Conservation (phyloP, 2,113 vertebrate genomes). For the Quiscalus mexicanus region DNA sequence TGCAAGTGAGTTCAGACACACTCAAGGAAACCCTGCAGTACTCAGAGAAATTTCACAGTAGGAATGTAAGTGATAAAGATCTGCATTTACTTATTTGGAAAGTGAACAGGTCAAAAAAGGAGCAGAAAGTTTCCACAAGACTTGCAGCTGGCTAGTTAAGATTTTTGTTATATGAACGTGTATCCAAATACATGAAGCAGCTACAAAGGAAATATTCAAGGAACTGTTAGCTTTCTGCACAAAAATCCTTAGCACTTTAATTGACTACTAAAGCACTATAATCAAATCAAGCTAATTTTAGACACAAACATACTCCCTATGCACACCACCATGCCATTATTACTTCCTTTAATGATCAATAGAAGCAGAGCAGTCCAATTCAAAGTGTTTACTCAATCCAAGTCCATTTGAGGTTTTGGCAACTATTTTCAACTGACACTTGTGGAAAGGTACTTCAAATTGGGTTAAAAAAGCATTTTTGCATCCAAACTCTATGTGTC, state of each 20-base stretch:
- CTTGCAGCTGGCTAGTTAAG: not conserved
- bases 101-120: not conserved
- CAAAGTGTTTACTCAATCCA: not conserved
- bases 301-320: not conserved
- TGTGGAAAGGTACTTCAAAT: not conserved
- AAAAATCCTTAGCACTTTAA: not conserved
- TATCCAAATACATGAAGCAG: not conserved
- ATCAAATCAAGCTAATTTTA: not conserved
- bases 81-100: not conserved
- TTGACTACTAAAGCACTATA: not conserved
- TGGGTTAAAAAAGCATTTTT: not conserved
- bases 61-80: not conserved
- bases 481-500: too few relatives aligned
- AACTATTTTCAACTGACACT: not conserved
- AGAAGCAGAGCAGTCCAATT: not conserved
- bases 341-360: not conserved
- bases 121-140: slow-evolving; percentile 5
- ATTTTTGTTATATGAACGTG: not conserved
- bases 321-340: not conserved
- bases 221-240: not conserved
- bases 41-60: not conserved
- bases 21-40: not conserved
- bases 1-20: not conserved
- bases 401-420: not conserved
- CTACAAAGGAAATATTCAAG: not conserved